Evolutionary conservation across 30 jellyfish, hydroid and myxozoan genomes (phyloP).

Genomic region (Euphysa ruthae): DNA sequence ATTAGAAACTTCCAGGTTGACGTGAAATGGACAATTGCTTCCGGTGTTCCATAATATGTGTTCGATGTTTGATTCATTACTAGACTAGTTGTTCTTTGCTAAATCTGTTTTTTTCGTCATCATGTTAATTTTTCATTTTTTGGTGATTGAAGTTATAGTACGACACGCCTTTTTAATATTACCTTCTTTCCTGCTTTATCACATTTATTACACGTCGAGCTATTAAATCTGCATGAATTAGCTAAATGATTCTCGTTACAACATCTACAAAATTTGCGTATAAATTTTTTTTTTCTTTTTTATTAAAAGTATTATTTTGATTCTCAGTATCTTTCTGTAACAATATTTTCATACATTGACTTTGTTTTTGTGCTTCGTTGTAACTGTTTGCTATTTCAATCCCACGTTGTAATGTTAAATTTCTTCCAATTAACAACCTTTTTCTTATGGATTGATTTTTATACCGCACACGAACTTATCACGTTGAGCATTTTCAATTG

Average conservation of each 20-base stretch:
- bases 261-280: background rate
- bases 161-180: background rate
- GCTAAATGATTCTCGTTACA: background rate
- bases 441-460: background rate
- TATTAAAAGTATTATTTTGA: background rate
- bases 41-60: no score
- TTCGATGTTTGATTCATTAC: no score
- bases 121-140: no score
- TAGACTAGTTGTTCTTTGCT: no score
- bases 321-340: background rate
- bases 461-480: background rate
- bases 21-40: no score
- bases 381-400: background rate
- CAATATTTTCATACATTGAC: background rate
- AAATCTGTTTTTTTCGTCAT: no score
- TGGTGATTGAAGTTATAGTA: no score
- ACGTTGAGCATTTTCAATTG: background rate
- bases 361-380: background rate
- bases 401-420: background rate
- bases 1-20: no score
- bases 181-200: background rate
- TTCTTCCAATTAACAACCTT: background rate
- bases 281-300: background rate
- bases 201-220: background rate
- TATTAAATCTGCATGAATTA: background rate